Percentiles rank a stretch among this genome's conserved stretches.
phyloP scores from a whole-genome alignment of 2,797 vertebrate genomes.

The Chelonia mydas region DNA sequence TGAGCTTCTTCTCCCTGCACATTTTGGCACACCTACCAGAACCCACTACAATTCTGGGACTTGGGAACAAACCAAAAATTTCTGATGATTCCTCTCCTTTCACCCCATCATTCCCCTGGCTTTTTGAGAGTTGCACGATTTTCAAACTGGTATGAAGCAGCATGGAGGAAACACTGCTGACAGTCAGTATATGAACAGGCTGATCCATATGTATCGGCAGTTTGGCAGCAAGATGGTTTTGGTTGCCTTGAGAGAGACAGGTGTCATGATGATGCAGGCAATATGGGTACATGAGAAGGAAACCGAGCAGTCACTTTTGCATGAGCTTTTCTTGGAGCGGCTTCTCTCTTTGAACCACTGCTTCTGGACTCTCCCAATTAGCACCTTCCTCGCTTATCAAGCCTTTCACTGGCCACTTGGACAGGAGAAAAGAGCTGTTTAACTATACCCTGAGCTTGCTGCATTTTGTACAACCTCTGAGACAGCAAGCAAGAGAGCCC shows the following conservation, averaged over 20 bases:
- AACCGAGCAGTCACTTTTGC: not conserved
- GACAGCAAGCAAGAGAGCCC: not conserved
- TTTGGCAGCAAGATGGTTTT: not conserved
- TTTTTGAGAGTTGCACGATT: not conserved
- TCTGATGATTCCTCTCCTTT: not conserved
- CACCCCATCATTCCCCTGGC: not conserved
- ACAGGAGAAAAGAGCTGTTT: not conserved
- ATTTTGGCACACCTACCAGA: not conserved
- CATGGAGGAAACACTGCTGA: not conserved
- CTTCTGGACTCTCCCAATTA: too few relatives aligned
- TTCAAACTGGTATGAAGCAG: not conserved
- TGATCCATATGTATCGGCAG: not conserved
- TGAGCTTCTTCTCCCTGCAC: not conserved
- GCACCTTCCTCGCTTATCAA: not conserved
- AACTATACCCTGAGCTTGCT: not conserved
- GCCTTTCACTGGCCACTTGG: not conserved
- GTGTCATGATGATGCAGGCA: not conserved
- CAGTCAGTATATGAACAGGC: not conserved
- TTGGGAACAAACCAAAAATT: not conserved
- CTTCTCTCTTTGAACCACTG: not conserved
- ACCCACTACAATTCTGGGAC: not conserved
- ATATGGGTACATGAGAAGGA: not conserved
- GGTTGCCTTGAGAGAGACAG: not conserved
- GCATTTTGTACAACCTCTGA: not conserved
- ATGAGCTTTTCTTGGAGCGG: not conserved